Evolutionary conservation across 2,797 vertebrate genomes (phyloP).

Genomic region (Crenuchus spilurus): DNA sequence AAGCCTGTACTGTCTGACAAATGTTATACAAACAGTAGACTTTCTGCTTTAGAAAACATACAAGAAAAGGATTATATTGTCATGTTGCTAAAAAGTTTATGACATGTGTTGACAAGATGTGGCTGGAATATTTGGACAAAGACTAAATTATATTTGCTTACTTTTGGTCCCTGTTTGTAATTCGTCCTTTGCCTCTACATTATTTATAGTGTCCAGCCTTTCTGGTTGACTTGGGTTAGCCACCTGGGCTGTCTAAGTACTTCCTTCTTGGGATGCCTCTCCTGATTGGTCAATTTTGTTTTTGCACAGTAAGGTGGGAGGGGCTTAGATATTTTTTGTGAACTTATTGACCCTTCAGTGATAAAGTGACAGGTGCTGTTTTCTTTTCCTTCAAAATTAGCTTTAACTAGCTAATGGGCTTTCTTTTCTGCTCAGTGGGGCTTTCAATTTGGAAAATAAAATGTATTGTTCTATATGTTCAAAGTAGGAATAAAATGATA

Average conservation of each 20-base stretch:
- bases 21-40: neutral
- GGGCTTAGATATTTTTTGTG: neutral
- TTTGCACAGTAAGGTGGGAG: constrained; percentile 13
- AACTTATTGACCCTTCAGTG: constrained; percentile 1
- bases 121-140: neutral
- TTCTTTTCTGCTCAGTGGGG: neutral
- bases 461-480: too few species aligned
- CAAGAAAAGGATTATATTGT: too few species aligned
- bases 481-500: too few species aligned
- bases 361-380: neutral
- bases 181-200: neutral
- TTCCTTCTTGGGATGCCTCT: neutral
- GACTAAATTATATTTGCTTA: neutral
- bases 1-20: neutral
- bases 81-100: too few species aligned
- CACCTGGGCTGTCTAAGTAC: neutral
- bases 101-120: too few species aligned
- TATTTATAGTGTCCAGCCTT: constrained; percentile 2
- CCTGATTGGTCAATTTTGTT: neutral
- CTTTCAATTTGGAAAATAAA: too few species aligned
- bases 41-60: too few species aligned
- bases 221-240: neutral
- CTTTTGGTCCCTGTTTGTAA: neutral
- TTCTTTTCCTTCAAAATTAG: neutral
- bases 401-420: too few species aligned